Percentiles rank a stretch among this genome's conserved stretches.
Evolutionary conservation across 2,797 vertebrate species (phyloP).

Genomic region (Gymnocypris eckloni): DNA sequence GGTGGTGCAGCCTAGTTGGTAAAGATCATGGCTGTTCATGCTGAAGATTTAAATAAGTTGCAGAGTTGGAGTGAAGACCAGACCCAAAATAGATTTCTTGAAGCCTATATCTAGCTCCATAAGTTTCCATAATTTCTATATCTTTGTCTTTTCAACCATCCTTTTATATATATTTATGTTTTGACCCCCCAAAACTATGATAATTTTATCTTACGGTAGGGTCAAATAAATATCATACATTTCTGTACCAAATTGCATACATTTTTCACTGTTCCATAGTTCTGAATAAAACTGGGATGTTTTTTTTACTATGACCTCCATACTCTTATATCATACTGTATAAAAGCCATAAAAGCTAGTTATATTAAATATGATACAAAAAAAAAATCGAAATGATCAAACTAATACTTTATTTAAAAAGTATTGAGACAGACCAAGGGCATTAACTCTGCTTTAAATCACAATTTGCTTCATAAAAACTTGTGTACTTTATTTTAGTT

Average conservation of each 20-base stretch:
- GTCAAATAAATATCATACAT: background rate
- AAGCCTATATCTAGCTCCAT: background rate
- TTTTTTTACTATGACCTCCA: background rate
- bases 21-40: background rate
- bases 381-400: background rate
- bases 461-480: background rate
- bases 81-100: background rate
- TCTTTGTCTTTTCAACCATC: background rate
- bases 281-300: background rate
- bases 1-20: background rate
- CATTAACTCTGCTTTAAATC: background rate
- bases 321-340: background rate
- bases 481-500: background rate
- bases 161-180: background rate
- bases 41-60: background rate
- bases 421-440: background rate
- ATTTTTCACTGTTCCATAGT: background rate
- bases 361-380: background rate
- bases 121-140: background rate
- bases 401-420: background rate
- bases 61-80: background rate
- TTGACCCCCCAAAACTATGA: background rate
- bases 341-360: background rate
- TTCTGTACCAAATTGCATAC: background rate
- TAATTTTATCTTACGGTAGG: background rate